phyloP scores from a whole-genome alignment of 2,888 invertebrate species.

The Acronicta leporina region DNA sequence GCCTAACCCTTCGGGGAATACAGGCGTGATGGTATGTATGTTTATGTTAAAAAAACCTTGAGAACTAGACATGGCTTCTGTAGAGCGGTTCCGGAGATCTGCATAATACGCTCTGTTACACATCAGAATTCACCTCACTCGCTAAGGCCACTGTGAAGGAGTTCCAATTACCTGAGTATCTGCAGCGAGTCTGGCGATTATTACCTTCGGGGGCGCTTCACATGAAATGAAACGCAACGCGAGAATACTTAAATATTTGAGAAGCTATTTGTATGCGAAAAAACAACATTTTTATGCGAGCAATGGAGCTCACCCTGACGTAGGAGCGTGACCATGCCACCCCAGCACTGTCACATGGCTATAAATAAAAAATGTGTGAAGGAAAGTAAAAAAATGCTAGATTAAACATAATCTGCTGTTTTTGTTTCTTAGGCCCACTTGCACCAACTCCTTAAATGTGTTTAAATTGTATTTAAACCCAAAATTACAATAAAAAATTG shows the following conservation, averaged over 20 bases:
- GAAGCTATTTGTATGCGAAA: conserved; percentile 42
- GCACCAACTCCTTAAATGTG: too few relatives aligned
- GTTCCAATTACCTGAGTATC: conserved; percentile 20
- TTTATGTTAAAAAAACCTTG: too few relatives aligned
- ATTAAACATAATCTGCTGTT: conserved; percentile 21
- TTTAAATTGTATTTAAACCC: too few relatives aligned
- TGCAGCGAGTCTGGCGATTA: conserved; percentile 10
- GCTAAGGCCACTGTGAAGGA: conserved; percentile 15
- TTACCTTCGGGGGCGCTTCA: conserved; percentile 21
- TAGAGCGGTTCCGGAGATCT: conserved; percentile 18
- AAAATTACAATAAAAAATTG: too few relatives aligned
- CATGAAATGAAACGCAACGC: conserved; percentile 36
- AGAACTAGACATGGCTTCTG: background rate
- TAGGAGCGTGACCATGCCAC: conserved; percentile 46
- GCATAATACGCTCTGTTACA: conserved; percentile 28
- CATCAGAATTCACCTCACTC: conserved; percentile 18
- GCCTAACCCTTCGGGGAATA: too few relatives aligned
- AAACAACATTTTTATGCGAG: conserved; percentile 49
- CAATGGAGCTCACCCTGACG: conserved; percentile 37
- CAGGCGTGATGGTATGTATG: too few relatives aligned
- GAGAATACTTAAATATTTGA: conserved; percentile 50
- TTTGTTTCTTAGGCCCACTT: too few relatives aligned
- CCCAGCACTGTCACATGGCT: conserved; percentile 9
- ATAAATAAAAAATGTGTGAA: conserved; percentile 52
- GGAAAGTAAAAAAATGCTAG: conserved; percentile 31